These are phyloP conservation scores for Phytoseiulus persimilis DNA, from an alignment of 2,888 invertebrate genomes.

Conservation along the genomic window DNA sequence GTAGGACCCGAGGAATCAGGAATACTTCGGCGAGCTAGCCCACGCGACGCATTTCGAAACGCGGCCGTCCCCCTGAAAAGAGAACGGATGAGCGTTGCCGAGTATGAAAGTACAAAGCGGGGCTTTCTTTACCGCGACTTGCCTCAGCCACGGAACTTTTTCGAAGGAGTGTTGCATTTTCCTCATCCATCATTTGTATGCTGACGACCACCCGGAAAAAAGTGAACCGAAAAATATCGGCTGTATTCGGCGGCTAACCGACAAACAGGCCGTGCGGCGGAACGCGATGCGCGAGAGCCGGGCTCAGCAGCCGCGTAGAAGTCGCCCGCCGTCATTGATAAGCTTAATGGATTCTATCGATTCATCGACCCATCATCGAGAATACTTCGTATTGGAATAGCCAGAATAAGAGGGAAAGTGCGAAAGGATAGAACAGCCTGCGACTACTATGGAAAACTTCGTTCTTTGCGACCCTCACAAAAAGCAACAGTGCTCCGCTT, in stretches of 20 bases:
- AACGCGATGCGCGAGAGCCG: background rate
- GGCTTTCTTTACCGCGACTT: background rate
- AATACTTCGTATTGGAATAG: background rate
- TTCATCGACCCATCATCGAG: background rate
- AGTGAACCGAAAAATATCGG: background rate
- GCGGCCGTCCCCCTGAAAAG: no score
- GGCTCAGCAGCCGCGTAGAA: background rate
- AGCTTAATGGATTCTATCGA: background rate
- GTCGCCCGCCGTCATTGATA: background rate
- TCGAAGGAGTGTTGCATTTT: background rate
- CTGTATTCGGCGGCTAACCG: background rate
- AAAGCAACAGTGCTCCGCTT: background rate
- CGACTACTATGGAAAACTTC: background rate
- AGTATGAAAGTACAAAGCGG: background rate
- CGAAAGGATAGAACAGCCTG: background rate
- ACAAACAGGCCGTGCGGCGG: background rate
- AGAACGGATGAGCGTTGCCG: no score
- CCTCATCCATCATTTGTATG: background rate
- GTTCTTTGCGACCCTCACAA: background rate
- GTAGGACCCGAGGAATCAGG: no score
- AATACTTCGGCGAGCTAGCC: no score
- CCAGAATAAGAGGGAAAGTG: background rate
- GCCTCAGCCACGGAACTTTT: background rate
- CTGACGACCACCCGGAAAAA: background rate
- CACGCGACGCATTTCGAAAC: no score